Evolutionary conservation across 2,888 invertebrate species (phyloP).

Genomic region (Ectemnius lituratus): DNA sequence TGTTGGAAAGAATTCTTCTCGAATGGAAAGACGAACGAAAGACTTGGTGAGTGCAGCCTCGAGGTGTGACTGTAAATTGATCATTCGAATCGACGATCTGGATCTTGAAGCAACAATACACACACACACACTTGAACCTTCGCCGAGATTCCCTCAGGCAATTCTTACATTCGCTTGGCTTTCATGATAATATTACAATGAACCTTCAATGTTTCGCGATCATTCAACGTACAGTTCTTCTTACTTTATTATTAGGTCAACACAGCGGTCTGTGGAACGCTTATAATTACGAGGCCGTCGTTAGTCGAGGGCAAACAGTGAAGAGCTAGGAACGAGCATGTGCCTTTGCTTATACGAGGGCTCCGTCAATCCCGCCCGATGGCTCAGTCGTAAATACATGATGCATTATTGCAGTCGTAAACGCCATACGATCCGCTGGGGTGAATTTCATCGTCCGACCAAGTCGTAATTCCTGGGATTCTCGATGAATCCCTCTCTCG

Average conservation of each 20-base stretch:
- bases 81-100: constrained; percentile 44
- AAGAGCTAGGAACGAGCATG: neutral
- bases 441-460: constrained; percentile 35
- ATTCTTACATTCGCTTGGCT: neutral
- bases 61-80: constrained; percentile 54
- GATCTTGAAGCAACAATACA: constrained; percentile 22
- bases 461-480: constrained; percentile 37
- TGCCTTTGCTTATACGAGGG: neutral
- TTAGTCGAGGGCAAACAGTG: neutral
- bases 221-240: neutral
- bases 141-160: neutral
- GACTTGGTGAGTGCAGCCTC: constrained; percentile 19
- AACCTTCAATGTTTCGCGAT: neutral
- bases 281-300: neutral
- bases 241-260: neutral
- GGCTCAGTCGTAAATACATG: constrained; percentile 38
- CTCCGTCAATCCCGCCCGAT: constrained; percentile 15
- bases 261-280: neutral
- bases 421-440: constrained; percentile 39
- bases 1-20: constrained; percentile 25
- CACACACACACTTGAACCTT: neutral
- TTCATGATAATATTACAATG: neutral
- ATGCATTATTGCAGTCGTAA: constrained; percentile 43
- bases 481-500: constrained; percentile 29
- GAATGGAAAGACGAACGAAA: constrained; percentile 36